Conservation (phyloP, 2,888 invertebrate genomes). For the Cryptus viduatorius region DNA sequence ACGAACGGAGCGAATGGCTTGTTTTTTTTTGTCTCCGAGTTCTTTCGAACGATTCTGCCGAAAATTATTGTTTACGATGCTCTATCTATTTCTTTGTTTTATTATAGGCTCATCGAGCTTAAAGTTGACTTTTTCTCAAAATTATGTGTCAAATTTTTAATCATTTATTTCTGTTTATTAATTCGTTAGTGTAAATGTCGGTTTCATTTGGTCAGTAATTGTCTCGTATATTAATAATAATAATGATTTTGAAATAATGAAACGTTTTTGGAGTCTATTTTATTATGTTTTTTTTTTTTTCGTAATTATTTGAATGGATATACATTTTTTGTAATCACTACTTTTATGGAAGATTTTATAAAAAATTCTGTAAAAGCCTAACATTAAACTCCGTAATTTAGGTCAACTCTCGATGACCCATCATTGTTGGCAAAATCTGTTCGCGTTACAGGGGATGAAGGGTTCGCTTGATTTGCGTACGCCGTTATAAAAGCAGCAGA, state of each 20-base stretch:
- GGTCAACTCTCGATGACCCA: background rate
- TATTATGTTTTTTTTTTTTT: background rate
- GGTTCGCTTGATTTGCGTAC: background rate
- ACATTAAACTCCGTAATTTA: background rate
- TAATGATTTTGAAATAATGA: no score
- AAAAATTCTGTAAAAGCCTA: background rate
- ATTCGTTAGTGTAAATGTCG: no score
- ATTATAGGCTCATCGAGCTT: no score
- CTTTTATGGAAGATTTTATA: background rate
- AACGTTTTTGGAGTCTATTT: no score
- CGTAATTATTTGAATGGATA: background rate
- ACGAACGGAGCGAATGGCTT: conserved; percentile 17
- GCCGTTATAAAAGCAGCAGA: background rate
- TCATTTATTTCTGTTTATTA: no score
- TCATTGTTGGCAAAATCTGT: conserved; percentile 22
- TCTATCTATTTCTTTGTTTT: no score
- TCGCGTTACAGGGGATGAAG: conserved; percentile 14
- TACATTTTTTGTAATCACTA: background rate
- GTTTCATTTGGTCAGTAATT: no score
- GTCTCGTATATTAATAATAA: no score
- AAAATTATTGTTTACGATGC: background rate
- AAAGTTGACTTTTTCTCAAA: no score
- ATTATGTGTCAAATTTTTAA: no score
- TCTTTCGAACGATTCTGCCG: background rate
- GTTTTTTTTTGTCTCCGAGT: conserved; percentile 21